These are phyloP conservation scores for Austrofundulus limnaeus DNA, from an alignment of 2,113 vertebrate genomes.

Conservation along the genomic window DNA sequence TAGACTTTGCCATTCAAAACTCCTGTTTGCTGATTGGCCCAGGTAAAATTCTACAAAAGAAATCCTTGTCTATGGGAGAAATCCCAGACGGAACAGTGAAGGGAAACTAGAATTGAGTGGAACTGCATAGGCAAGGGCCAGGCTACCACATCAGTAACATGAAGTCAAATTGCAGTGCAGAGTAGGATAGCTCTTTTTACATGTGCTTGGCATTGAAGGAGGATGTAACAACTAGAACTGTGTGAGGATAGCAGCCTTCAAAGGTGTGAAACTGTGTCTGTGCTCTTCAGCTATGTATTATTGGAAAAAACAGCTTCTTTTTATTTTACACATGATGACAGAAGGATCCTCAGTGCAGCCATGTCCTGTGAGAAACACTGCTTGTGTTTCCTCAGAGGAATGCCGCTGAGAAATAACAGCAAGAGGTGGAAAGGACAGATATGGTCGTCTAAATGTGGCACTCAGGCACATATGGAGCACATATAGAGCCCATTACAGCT, in stretches of 20 bases:
- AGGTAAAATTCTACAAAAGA: too few relatives aligned
- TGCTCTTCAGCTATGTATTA: neutral
- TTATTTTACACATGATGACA: neutral
- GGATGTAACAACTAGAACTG: neutral
- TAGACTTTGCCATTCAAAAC: too few relatives aligned
- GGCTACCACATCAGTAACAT: neutral
- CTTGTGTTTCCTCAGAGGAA: constrained; percentile 26
- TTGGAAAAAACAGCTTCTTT: neutral
- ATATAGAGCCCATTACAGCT: constrained; percentile 49
- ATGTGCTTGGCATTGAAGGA: too few relatives aligned
- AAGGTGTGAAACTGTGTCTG: neutral
- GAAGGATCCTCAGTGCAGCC: neutral
- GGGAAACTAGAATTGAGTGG: too few relatives aligned
- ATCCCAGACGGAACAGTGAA: too few relatives aligned
- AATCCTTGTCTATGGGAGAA: too few relatives aligned
- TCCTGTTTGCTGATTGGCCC: too few relatives aligned
- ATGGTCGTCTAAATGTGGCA: constrained; percentile 35
- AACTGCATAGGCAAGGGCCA: too few relatives aligned
- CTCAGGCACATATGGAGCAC: constrained; percentile 26
- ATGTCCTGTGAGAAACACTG: neutral
- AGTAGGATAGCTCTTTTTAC: neutral
- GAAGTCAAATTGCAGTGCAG: neutral
- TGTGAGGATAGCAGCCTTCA: neutral
- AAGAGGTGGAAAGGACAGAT: constrained; percentile 32
- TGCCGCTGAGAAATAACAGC: constrained; percentile 22